phyloP scores from a whole-genome alignment of 2,888 invertebrate species.

The Drosophila birchii region DNA sequence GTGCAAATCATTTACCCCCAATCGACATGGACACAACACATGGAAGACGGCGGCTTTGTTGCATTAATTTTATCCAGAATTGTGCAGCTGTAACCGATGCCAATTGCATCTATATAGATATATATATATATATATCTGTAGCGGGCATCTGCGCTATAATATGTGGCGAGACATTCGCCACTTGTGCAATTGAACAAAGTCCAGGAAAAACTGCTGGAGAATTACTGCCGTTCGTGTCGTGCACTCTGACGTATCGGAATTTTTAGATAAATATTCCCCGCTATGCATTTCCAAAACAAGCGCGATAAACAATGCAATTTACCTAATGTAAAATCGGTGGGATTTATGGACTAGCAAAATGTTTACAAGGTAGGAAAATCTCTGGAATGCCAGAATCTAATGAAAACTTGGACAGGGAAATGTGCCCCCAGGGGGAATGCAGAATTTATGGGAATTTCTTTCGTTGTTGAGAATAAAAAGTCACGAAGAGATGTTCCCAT shows the following conservation, averaged over 20 bases:
- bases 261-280: conserved; percentile 26
- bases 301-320: conserved; percentile 41
- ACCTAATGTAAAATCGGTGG: conserved; percentile 26
- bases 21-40: conserved; percentile 40
- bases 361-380: conserved; percentile 13
- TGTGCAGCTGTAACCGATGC: conserved; percentile 77
- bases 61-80: conserved; percentile 79
- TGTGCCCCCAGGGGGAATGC: conserved; percentile 12
- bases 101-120: conserved; percentile 57
- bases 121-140: conserved; percentile 22
- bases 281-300: conserved; percentile 21
- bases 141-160: conserved; percentile 24
- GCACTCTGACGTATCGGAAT: conserved; percentile 37
- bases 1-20: conserved; percentile 58
- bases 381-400: conserved; percentile 10
- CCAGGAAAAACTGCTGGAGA: conserved; percentile 45
- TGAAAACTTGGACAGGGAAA: conserved; percentile 1
- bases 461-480: conserved; percentile 3
- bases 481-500: conserved; percentile 1
- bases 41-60: conserved; percentile 31
- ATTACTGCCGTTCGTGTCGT: conserved; percentile 29
- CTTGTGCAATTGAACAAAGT: conserved; percentile 75
- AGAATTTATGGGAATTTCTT: conserved; percentile 4
- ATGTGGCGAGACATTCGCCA: conserved; percentile 55
- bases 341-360: conserved; percentile 32